A percentile compares a stretch with the other conserved stretches of the same genome.
Evolutionary conservation across 2,888 invertebrate genomes (phyloP).

Genomic region (Biston betularia): DNA sequence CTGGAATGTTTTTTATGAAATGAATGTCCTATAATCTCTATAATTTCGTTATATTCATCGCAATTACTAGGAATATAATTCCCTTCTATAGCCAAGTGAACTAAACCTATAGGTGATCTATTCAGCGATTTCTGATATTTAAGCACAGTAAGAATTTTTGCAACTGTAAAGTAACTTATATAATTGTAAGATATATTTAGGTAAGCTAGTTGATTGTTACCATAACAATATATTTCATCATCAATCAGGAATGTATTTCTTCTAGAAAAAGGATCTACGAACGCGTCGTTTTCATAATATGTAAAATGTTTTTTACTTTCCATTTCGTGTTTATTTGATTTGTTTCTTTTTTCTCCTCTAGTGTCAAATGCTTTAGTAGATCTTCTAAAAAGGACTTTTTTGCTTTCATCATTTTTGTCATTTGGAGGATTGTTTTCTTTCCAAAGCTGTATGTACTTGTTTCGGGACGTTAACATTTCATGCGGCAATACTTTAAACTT

Average conservation of each 20-base stretch:
- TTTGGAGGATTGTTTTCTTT: neutral
- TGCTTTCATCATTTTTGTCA: neutral
- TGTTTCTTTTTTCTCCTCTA: neutral
- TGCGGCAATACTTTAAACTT: neutral
- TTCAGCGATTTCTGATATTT: neutral
- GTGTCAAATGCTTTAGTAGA: neutral
- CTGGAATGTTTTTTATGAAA: neutral
- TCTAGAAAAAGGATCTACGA: slow-evolving; percentile 9
- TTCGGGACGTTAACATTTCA: neutral
- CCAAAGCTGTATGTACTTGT: neutral
- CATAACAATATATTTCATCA: slow-evolving; percentile 10
- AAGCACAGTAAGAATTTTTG: slow-evolving; percentile 5
- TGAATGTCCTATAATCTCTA: neutral
- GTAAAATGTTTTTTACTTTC: neutral
- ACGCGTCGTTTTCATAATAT: neutral
- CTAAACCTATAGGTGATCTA: slow-evolving; percentile 16
- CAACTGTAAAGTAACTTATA: slow-evolving; percentile 6
- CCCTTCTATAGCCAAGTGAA: slow-evolving; percentile 16
- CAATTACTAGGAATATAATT: slow-evolving; percentile 9
- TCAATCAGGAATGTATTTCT: neutral
- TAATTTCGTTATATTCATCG: slow-evolving; percentile 5
- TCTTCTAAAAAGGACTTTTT: neutral
- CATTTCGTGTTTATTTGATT: neutral
- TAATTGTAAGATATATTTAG: slow-evolving; percentile 22
- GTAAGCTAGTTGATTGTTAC: slow-evolving; percentile 17